Conservation (phyloP, 2,797 vertebrate genomes). For the Micropoecilia bifurca region DNA sequence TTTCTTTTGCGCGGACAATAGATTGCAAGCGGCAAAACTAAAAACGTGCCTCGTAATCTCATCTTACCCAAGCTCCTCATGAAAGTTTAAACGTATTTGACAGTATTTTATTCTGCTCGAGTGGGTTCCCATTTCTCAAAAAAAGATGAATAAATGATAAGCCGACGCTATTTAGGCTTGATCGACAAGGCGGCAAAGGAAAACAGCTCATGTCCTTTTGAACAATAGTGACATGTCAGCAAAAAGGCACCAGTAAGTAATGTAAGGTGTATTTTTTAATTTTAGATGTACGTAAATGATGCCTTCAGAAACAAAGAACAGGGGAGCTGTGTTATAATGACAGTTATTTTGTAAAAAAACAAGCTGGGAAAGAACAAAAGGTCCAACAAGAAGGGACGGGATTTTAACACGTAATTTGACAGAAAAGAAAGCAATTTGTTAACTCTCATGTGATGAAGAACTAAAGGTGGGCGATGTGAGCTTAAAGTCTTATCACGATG, state of each 20-base stretch:
- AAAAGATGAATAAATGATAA: slow-evolving; percentile 61
- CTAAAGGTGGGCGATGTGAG: too few relatives aligned
- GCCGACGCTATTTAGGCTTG: not conserved
- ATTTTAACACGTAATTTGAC: not conserved
- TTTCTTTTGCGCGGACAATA: not conserved
- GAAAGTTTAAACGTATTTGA: not conserved
- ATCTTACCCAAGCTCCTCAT: not conserved
- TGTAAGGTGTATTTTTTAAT: not conserved
- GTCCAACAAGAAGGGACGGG: not conserved
- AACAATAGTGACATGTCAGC: not conserved
- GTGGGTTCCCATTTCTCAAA: slow-evolving; percentile 8
- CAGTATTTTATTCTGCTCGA: not conserved
- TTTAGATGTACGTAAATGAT: not conserved
- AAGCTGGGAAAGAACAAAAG: not conserved
- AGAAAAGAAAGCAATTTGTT: not conserved
- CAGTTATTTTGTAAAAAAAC: not conserved
- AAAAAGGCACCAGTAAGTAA: not conserved
- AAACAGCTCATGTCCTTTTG: not conserved
- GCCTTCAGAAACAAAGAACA: not conserved
- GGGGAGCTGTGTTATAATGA: not conserved
- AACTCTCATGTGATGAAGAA: not conserved
- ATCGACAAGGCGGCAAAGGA: slow-evolving; percentile 4
- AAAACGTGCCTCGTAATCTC: not conserved
- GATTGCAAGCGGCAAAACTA: not conserved
- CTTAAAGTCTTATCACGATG: too few relatives aligned